A percentile compares a stretch with the other conserved stretches of the same genome.
phyloP scores from a whole-genome alignment of 2,888 invertebrate genomes.

The Teleiodes luculella region DNA sequence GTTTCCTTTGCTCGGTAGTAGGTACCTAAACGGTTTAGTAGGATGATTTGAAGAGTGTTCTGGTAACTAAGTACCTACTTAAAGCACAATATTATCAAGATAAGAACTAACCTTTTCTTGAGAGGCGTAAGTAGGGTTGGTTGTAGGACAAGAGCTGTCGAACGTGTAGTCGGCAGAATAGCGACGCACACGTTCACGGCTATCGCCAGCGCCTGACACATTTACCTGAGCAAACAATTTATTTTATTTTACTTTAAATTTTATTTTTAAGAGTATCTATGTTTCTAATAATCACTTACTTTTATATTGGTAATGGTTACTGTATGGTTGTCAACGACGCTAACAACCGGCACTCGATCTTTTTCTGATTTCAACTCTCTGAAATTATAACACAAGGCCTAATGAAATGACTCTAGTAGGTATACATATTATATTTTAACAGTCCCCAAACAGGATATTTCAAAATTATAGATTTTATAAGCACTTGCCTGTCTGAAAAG shows the following conservation, averaged over 20 bases:
- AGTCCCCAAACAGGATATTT: not conserved
- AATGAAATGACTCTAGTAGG: too few relatives aligned
- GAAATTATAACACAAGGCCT: constrained; percentile 25
- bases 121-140: constrained; percentile 69
- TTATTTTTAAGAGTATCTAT: not conserved
- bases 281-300: constrained; percentile 49
- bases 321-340: constrained; percentile 65
- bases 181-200: constrained; percentile 79
- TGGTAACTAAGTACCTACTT: too few relatives aligned
- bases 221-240: constrained; percentile 66
- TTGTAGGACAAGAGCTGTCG: constrained; percentile 71
- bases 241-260: too few relatives aligned
- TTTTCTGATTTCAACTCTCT: constrained; percentile 63
- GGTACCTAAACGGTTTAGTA: too few relatives aligned
- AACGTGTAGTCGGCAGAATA: constrained; percentile 83
- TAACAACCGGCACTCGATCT: constrained; percentile 59
- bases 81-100: not conserved
- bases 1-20: too few relatives aligned
- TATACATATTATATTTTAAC: too few relatives aligned
- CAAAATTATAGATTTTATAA: not conserved
- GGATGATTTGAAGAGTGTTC: too few relatives aligned
- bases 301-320: constrained; percentile 80
- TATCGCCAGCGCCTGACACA: constrained; percentile 82
- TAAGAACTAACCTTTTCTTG: constrained; percentile 61
- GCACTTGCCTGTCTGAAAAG: constrained; percentile 79